A percentile compares a stretch with the other conserved stretches of the same genome.
Evolutionary conservation across 2,797 vertebrate genomes (phyloP).

Genomic region (Crenuchus spilurus): DNA sequence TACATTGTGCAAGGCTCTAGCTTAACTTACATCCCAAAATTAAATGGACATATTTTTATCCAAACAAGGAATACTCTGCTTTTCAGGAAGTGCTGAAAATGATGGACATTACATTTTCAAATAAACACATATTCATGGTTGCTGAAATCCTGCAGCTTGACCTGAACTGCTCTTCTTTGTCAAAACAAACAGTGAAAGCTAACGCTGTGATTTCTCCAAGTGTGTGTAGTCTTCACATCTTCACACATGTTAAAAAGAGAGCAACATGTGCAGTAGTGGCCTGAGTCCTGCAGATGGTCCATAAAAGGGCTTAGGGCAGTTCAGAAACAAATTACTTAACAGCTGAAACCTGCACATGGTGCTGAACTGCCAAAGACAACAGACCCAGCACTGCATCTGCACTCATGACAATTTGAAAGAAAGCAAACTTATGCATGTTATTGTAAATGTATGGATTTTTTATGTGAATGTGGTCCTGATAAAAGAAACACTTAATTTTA

Average conservation of each 20-base stretch:
- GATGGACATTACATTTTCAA: constrained; percentile 55
- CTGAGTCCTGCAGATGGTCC: constrained; percentile 22
- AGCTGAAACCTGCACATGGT: constrained; percentile 11
- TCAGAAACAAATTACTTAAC: constrained; percentile 26
- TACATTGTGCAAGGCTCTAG: not conserved
- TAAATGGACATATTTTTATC: constrained; percentile 17
- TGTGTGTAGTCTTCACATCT: not conserved
- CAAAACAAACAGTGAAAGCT: constrained; percentile 60
- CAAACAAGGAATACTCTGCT: constrained; percentile 60
- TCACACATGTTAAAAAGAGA: constrained; percentile 8
- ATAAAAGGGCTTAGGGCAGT: constrained; percentile 5
- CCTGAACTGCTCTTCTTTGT: constrained; percentile 48
- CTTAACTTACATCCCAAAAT: constrained; percentile 29
- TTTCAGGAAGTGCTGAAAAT: constrained; percentile 47
- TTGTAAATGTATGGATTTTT: not conserved
- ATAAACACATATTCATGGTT: constrained; percentile 62
- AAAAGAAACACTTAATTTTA: not conserved
- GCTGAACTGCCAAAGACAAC: not conserved
- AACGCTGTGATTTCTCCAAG: not conserved
- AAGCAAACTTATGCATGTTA: not conserved
- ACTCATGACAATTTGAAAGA: not conserved
- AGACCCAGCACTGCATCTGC: not conserved
- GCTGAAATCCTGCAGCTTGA: constrained; percentile 52
- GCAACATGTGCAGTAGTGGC: not conserved
- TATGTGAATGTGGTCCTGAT: not conserved